Percentiles rank a stretch among this genome's conserved stretches.
These are phyloP conservation scores for Patella ulyssiponensis DNA, from an alignment of 2,888 invertebrate species.

Conservation along the genomic window DNA sequence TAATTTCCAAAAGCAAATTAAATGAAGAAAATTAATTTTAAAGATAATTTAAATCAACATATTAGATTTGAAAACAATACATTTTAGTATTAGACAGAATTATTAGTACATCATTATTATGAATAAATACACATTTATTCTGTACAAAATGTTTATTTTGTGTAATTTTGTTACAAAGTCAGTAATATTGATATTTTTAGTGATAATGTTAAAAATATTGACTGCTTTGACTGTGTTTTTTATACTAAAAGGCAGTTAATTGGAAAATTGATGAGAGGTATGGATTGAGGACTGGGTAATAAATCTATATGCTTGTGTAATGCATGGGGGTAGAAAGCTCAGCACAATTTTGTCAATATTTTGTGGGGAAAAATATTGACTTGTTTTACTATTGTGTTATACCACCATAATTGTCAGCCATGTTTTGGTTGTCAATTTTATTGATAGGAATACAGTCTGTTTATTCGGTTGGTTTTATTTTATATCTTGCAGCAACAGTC, in stretches of 20 bases:
- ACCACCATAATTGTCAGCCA: slow-evolving; percentile 21
- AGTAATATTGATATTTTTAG: slow-evolving; percentile 1
- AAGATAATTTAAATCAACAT: too few species aligned
- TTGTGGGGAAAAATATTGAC: slow-evolving; percentile 58
- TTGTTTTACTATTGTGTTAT: slow-evolving; percentile 33
- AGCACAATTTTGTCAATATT: slow-evolving; percentile 52
- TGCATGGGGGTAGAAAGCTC: slow-evolving; percentile 21
- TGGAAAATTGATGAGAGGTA: slow-evolving; percentile 9
- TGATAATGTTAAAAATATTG: neutral
- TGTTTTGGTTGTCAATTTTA: slow-evolving; percentile 54
- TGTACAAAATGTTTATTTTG: neutral
- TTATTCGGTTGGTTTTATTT: slow-evolving; percentile 35
- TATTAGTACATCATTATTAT: too few species aligned
- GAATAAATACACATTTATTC: too few species aligned
- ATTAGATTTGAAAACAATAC: too few species aligned
- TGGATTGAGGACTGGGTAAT: slow-evolving; percentile 24
- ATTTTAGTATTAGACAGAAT: too few species aligned
- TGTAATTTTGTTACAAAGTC: neutral
- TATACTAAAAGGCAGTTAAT: slow-evolving; percentile 5
- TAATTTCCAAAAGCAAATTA: too few species aligned
- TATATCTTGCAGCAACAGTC: slow-evolving; percentile 18
- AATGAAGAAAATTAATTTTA: too few species aligned
- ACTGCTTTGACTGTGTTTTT: neutral
- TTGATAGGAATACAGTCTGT: slow-evolving; percentile 48
- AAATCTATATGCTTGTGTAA: slow-evolving; percentile 58